These are phyloP conservation scores for Pollimyrus isidori DNA, from an alignment of 2,113 vertebrate genomes.

Conservation along the genomic window DNA sequence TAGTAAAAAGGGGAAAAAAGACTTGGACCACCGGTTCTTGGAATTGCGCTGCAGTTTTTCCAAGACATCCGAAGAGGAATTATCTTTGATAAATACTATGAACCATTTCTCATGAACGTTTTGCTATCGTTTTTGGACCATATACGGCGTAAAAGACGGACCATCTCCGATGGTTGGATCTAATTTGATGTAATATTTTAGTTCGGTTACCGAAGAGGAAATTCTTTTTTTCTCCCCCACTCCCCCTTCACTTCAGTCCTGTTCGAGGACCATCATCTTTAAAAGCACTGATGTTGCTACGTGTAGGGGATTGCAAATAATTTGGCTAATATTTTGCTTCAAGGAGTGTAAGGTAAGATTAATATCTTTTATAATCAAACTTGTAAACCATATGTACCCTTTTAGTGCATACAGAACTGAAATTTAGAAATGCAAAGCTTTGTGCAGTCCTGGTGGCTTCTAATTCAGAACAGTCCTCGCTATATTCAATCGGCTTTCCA, in stretches of 20 bases:
- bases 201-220: constrained; percentile 45
- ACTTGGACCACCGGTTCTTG: constrained; percentile 53
- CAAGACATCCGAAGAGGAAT: constrained; percentile 57
- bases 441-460: background rate
- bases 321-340: constrained; percentile 34
- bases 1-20: background rate
- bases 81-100: constrained; percentile 40
- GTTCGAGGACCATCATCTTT: constrained; percentile 57
- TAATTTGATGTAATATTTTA: constrained; percentile 40
- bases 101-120: constrained; percentile 22
- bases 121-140: constrained; percentile 45
- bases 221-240: constrained; percentile 19
- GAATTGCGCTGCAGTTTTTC: constrained; percentile 47
- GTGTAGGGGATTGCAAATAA: constrained; percentile 56
- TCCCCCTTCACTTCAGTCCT: constrained; percentile 47
- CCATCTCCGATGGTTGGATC: constrained; percentile 60
- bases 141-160: constrained; percentile 50
- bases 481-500: background rate
- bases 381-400: background rate
- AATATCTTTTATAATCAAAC: background rate
- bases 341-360: constrained; percentile 54
- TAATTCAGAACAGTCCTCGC: background rate
- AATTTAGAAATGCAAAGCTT: background rate
- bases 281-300: constrained; percentile 59
- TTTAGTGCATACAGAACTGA: background rate